A percentile compares a stretch with the other conserved stretches of the same genome.
phyloP scores from a whole-genome alignment of 2,797 vertebrate species.

The Pipistrellus kuhlii region DNA sequence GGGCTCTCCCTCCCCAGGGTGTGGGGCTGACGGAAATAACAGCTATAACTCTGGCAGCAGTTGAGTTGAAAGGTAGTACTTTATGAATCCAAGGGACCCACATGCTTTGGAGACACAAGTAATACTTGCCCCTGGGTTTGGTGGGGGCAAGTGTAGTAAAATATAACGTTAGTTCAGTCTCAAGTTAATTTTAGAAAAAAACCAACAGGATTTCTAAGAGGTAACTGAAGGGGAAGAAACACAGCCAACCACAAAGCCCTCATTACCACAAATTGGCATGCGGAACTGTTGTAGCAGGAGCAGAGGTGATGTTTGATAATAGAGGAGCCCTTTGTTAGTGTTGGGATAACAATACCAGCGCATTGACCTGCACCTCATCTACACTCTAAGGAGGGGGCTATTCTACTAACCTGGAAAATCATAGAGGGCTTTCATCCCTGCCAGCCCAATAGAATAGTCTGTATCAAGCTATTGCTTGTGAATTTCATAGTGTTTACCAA shows the following conservation, averaged over 20 bases:
- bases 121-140: constrained; percentile 41
- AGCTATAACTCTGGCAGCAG: background rate
- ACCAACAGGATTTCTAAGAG: background rate
- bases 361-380: background rate
- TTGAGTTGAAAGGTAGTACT: constrained; percentile 24
- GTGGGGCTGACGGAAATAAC: background rate
- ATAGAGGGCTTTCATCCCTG: background rate
- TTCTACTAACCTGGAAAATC: background rate
- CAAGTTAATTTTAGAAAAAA: constrained; percentile 53
- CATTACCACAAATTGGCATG: background rate
- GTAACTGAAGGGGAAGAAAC: background rate
- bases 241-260: background rate
- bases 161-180: background rate
- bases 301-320: background rate
- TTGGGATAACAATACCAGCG: background rate
- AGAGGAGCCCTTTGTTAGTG: background rate
- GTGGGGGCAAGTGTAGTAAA: background rate
- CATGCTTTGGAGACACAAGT: background rate
- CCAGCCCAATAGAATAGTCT: background rate
- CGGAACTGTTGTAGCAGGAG: background rate
- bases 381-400: background rate
- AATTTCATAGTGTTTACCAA: background rate
- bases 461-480: background rate
- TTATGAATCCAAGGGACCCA: background rate
- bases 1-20: background rate